Base-by-base conservation (phyloP, 2,113 vertebrate species). In the Australoheros scitulus region DNA sequence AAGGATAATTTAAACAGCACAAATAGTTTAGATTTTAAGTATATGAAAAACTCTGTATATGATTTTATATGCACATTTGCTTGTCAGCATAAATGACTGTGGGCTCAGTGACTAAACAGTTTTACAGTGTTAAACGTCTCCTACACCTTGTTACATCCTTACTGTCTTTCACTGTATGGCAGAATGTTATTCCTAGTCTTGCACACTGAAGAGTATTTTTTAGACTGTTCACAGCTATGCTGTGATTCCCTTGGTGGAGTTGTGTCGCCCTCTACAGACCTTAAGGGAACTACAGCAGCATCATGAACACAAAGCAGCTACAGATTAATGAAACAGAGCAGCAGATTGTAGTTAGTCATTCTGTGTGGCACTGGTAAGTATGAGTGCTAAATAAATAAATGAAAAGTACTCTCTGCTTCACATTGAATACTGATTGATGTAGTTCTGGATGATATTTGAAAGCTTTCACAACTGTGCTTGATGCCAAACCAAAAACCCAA, bases 201-300 rank as follows among this genome's bases (percentile, higher is more conserved):
- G 65, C 50, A 29, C 65, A 50, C 65, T 70, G 43, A 70, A 72
- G 65, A 52, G 24, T 11, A 32, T 52, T 72, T 52, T 24, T 68
- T 70, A 18, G 24, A 70, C 64, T 38, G n/a, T 77, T 34, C 43
- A 26, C 36, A 34, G 18, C 47, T 9, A 24, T 50, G 29, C 29
- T 1, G 20, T 29, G 36, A 18, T 1, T 5, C 29, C 29, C 6
- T 83, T 7, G 9, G 76, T 87, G 81, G 84, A 87, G 82, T 86
- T 59, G 36, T n/a, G 61, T 58, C 84, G 85, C 94, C 94, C 88
- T 86, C 91, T 92, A 18, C 61, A 81, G 92, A 47, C 57, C 3
- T 15, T 1, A 3, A 5, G 7, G 17, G 17, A 57, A 91, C 36
- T 61, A 14, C 81, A 85, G 68, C 68, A 11, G 43, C 11, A 13